Evolutionary conservation across 2,888 invertebrate species (phyloP).

Genomic region (Tiliacea aurago): DNA sequence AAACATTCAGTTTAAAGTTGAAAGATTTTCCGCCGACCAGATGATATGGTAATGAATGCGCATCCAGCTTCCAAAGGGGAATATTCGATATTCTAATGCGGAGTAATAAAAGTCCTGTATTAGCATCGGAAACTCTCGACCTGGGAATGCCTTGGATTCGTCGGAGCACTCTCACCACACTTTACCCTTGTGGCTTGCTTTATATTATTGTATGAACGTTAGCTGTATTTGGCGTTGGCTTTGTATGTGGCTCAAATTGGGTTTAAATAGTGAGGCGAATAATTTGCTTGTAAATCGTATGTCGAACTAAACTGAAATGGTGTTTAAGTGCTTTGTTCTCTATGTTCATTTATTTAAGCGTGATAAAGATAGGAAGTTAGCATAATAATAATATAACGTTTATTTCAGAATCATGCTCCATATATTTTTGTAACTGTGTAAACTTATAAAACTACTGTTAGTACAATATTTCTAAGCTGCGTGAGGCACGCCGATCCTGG

Average conservation of each 20-base stretch:
- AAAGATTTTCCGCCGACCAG: conserved; percentile 64
- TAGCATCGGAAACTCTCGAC: conserved; percentile 65
- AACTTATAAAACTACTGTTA: too few species aligned
- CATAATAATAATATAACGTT: too few species aligned
- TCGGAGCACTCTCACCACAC: conserved; percentile 54
- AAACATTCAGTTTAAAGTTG: conserved; percentile 53
- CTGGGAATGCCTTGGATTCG: conserved; percentile 61
- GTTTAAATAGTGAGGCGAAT: conserved; percentile 21
- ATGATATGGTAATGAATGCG: conserved; percentile 77
- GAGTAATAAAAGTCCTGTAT: conserved; percentile 80
- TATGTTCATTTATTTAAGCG: not conserved
- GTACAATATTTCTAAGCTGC: too few species aligned
- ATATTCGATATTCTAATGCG: conserved; percentile 84
- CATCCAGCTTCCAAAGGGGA: conserved; percentile 72
- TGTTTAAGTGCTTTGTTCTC: not conserved
- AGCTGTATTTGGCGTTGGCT: conserved; percentile 20
- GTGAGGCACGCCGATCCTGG: too few species aligned
- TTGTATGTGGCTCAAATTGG: too few species aligned
- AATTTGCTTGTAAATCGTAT: conserved; percentile 3
- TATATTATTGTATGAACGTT: conserved; percentile 31
- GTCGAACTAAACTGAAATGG: not conserved
- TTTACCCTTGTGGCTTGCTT: conserved; percentile 44
- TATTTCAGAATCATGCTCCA: too few species aligned
- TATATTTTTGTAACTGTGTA: too few species aligned
- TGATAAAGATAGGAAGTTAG: not conserved